Conservation (phyloP, 2,113 vertebrate genomes). For the Lepisosteus osseus region DNA sequence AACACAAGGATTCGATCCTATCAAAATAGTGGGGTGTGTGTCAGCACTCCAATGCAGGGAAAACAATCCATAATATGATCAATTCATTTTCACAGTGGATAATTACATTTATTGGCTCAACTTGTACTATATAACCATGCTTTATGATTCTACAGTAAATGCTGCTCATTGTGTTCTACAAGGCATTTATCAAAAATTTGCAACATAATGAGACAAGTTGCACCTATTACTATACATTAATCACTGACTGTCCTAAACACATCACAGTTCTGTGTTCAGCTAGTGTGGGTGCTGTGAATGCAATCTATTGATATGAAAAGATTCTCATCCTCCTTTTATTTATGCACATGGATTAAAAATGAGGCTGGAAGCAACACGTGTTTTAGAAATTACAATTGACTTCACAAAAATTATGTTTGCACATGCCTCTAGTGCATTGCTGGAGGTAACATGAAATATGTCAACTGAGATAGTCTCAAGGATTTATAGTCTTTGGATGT, state of each 20-base stretch:
- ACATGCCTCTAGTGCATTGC: too few species aligned
- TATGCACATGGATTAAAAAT: too few species aligned
- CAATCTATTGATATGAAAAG: slow-evolving; percentile 11
- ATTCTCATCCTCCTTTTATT: slow-evolving; percentile 34
- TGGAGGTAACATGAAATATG: too few species aligned
- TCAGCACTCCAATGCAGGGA: slow-evolving; percentile 33
- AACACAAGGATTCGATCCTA: too few species aligned
- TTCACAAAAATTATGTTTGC: too few species aligned
- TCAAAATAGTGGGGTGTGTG: slow-evolving; percentile 21
- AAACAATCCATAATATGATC: slow-evolving; percentile 42
- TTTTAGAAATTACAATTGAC: slow-evolving; percentile 26
- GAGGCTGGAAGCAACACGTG: too few species aligned
- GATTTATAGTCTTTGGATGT: too few species aligned
- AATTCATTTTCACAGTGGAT: slow-evolving; percentile 64
- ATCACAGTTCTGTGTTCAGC: slow-evolving; percentile 43
- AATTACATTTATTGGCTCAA: slow-evolving; percentile 74
- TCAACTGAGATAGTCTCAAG: too few species aligned
- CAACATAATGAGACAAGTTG: slow-evolving; percentile 70
- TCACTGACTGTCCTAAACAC: slow-evolving; percentile 57
- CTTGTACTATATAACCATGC: slow-evolving; percentile 70
- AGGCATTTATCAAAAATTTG: slow-evolving; percentile 70
- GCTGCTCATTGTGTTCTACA: slow-evolving; percentile 72
- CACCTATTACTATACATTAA: slow-evolving; percentile 64
- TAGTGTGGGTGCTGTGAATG: slow-evolving; percentile 37
- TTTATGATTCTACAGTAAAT: slow-evolving; percentile 78